These are phyloP conservation scores for Tenthredo scrophulariae DNA, from an alignment of 2,888 invertebrate genomes.

Conservation along the genomic window DNA sequence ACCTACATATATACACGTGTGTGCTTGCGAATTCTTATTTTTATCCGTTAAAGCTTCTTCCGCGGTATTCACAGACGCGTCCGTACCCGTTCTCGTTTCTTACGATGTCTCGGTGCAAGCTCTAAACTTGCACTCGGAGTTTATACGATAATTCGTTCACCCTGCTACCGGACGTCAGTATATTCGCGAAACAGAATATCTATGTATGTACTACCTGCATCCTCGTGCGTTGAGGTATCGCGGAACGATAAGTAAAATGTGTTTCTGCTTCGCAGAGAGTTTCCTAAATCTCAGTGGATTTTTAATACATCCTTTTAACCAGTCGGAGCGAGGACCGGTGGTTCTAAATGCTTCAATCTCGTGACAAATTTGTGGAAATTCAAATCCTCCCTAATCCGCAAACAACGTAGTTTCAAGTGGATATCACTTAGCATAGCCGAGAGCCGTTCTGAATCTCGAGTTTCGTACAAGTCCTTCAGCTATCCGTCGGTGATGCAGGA, in stretches of 20 bases:
- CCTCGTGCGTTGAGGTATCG: not conserved
- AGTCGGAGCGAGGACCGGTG: not conserved
- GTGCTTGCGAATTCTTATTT: not conserved
- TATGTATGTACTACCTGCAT: not conserved
- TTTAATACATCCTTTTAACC: not conserved
- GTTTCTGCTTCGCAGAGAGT: too few relatives aligned
- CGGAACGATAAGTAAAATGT: not conserved
- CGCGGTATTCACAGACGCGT: not conserved
- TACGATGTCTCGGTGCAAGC: not conserved
- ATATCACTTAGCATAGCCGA: conserved; percentile 48
- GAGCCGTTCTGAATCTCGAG: conserved; percentile 42
- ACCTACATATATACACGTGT: not conserved
- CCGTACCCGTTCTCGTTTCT: not conserved
- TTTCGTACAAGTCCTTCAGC: conserved; percentile 28
- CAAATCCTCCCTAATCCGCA: conserved; percentile 48
- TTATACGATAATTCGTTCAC: conserved; percentile 5
- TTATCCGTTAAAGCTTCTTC: not conserved
- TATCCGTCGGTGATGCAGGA: not conserved
- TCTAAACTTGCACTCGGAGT: not conserved
- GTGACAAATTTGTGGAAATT: conserved; percentile 46
- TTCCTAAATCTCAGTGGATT: not conserved
- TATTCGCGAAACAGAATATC: not conserved
- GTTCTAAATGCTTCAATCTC: not conserved
- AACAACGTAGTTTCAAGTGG: conserved; percentile 48
- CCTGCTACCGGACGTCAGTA: not conserved